Evolutionary conservation across 2,113 vertebrate species (phyloP).

Genomic region (Nesogale talazaci): DNA sequence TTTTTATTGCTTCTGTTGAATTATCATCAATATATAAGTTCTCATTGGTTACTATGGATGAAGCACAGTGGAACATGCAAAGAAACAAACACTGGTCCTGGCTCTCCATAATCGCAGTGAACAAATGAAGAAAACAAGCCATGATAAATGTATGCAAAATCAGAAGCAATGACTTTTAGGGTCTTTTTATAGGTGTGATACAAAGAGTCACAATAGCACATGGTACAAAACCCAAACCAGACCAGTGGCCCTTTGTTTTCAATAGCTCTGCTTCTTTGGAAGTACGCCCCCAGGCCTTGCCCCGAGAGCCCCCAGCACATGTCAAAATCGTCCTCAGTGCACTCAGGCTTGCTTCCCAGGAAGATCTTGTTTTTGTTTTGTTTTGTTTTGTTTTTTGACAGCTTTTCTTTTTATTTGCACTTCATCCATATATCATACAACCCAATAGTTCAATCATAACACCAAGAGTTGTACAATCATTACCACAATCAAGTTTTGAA

Average conservation of each 20-base stretch:
- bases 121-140: not conserved
- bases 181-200: not conserved
- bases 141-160: no score
- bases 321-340: not conserved
- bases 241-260: not conserved
- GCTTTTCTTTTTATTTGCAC: no score
- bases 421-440: no score
- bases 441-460: no score
- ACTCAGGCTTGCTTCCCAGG: not conserved
- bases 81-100: not conserved
- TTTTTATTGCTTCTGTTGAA: constrained; percentile 9
- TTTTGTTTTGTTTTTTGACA: not conserved
- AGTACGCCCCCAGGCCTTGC: no score
- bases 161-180: not conserved
- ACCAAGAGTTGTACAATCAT: no score
- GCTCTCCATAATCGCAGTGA: not conserved
- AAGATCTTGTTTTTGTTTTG: no score
- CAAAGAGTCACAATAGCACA: not conserved
- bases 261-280: not conserved
- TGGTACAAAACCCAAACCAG: not conserved
- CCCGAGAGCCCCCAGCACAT: no score
- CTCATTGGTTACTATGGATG: no score
- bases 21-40: not conserved
- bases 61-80: not conserved
- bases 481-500: no score